Conservation (phyloP, 2,888 invertebrate genomes). For the Nectonema munidae region DNA sequence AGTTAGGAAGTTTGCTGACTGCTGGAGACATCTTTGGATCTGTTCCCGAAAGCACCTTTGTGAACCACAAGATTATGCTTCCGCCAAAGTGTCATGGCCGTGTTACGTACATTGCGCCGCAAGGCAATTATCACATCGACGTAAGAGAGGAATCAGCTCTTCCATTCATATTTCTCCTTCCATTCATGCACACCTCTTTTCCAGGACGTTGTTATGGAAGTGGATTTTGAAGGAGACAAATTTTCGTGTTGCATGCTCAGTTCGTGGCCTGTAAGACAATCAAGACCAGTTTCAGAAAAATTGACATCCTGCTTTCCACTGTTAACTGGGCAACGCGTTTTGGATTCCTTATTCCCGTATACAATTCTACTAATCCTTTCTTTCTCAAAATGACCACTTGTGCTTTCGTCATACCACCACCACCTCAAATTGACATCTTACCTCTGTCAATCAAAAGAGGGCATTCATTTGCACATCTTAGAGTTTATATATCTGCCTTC, state of each 20-base stretch:
- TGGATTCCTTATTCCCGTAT: slow-evolving; percentile 88
- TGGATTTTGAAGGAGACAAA: slow-evolving; percentile 83
- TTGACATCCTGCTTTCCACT: slow-evolving; percentile 88
- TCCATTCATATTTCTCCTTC: slow-evolving; percentile 1
- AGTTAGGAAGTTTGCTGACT: slow-evolving; percentile 79
- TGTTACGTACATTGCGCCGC: slow-evolving; percentile 62
- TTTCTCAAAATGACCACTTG: no score
- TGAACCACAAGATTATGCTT: slow-evolving; percentile 77
- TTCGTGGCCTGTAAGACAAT: slow-evolving; percentile 96
- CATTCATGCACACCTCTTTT: not conserved
- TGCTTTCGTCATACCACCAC: no score
- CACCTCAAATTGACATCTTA: no score
- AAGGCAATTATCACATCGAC: slow-evolving; percentile 65
- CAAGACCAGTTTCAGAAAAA: slow-evolving; percentile 80
- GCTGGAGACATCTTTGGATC: slow-evolving; percentile 84
- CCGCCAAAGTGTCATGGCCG: slow-evolving; percentile 80
- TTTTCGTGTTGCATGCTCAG: slow-evolving; percentile 77
- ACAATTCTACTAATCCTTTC: no score
- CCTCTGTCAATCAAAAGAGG: no score
- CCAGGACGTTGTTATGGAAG: slow-evolving; percentile 78
- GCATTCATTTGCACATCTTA: no score
- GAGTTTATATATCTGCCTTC: no score
- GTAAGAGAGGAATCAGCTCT: slow-evolving; percentile 29
- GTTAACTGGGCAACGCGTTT: slow-evolving; percentile 78
- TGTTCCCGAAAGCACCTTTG: slow-evolving; percentile 80